These are phyloP conservation scores for Pachliopta kotzebuea DNA, from an alignment of 2,888 invertebrate species.

Conservation along the genomic window DNA sequence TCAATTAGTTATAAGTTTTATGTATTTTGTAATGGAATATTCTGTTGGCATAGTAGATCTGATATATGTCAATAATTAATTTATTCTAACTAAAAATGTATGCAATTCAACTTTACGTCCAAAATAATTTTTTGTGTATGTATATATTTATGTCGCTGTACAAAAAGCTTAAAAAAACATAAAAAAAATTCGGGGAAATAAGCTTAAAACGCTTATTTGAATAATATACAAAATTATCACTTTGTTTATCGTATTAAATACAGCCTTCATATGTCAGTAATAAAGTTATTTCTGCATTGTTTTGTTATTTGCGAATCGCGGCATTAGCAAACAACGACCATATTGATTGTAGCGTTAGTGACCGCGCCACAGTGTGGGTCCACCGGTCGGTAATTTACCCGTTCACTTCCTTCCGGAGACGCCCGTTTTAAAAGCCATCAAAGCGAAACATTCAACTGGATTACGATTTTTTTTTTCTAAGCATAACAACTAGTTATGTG, in stretches of 20 bases:
- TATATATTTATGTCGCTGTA: too few species aligned
- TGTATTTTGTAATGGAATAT: too few species aligned
- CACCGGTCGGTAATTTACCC: constrained; percentile 64
- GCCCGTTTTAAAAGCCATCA: constrained; percentile 35
- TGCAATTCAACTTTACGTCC: too few species aligned
- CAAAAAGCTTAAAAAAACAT: not conserved
- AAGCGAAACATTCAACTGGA: constrained; percentile 25
- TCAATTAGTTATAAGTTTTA: too few species aligned
- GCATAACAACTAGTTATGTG: not conserved
- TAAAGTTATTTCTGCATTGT: constrained; percentile 28
- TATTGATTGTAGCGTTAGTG: constrained; percentile 57
- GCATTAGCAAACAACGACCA: constrained; percentile 42
- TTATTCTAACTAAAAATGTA: too few species aligned
- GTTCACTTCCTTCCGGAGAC: constrained; percentile 69
- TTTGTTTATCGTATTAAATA: constrained; percentile 8
- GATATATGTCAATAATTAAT: too few species aligned
- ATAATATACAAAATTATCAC: not conserved
- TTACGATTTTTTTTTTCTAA: constrained; percentile 18
- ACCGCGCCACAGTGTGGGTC: constrained; percentile 51
- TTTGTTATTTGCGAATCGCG: constrained; percentile 36
- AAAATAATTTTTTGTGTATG: too few species aligned
- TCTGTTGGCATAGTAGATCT: too few species aligned
- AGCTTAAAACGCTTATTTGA: not conserved
- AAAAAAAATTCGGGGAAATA: not conserved
- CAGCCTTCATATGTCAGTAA: constrained; percentile 4